These are phyloP conservation scores for Laothoe populi DNA, from an alignment of 2,888 invertebrate species.

Conservation along the genomic window DNA sequence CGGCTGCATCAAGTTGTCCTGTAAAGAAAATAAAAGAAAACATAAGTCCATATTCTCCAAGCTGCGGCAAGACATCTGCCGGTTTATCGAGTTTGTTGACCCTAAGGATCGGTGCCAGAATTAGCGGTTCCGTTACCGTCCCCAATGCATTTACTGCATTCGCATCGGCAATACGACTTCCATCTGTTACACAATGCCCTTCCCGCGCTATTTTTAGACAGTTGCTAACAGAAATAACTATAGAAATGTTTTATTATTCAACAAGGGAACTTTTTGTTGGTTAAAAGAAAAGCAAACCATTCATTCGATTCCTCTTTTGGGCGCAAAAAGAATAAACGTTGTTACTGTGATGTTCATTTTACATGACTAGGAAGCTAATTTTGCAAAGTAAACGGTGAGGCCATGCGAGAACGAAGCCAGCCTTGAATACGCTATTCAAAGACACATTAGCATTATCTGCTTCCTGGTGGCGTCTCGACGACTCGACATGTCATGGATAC, in stretches of 20 bases:
- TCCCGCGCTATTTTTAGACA: conserved; percentile 58
- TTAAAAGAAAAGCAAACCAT: conserved; percentile 29
- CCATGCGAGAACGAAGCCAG: conserved; percentile 72
- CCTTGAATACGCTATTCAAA: conserved; percentile 82
- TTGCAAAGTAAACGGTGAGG: conserved; percentile 72
- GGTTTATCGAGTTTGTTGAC: conserved; percentile 56
- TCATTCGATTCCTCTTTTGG: conserved; percentile 38
- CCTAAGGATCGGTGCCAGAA: conserved; percentile 52
- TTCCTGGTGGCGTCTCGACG: conserved; percentile 74
- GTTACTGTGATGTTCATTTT: conserved; percentile 19
- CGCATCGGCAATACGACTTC: conserved; percentile 55
- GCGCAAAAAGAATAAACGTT: conserved; percentile 17
- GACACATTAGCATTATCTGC: conserved; percentile 78
- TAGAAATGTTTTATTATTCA: conserved; percentile 54
- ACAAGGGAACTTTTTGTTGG: conserved; percentile 37
- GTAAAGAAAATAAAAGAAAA: conserved; percentile 73
- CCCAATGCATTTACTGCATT: conserved; percentile 64
- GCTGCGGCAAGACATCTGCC: conserved; percentile 31
- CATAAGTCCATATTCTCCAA: conserved; percentile 43
- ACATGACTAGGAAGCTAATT: conserved; percentile 65
- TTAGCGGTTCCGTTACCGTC: conserved; percentile 64
- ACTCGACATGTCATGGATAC: conserved; percentile 62
- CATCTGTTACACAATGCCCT: conserved; percentile 65
- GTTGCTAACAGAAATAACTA: conserved; percentile 58
- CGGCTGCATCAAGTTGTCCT: conserved; percentile 92